A percentile compares a stretch with the other conserved stretches of the same genome.
These are phyloP conservation scores for Zosterops japonicus DNA, from an alignment of 2,113 vertebrate species.

Conservation along the genomic window DNA sequence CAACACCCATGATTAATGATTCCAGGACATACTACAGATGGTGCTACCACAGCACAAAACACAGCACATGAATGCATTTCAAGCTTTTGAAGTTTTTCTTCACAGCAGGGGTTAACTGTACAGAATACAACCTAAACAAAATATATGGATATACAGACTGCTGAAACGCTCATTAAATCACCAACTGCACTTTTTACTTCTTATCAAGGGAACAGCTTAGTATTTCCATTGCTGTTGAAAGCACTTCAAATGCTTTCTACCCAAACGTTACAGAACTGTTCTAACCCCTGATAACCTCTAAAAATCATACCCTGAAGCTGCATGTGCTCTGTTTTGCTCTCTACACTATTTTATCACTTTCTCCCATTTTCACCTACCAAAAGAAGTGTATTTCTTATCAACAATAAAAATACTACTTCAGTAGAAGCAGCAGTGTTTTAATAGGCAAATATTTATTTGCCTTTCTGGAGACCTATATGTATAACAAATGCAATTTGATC, in stretches of 20 bases:
- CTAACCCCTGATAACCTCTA: conserved; percentile 48
- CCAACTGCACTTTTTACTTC: background rate
- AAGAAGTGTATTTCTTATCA: conserved; percentile 39
- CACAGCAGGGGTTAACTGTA: background rate
- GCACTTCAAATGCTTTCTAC: conserved; percentile 58
- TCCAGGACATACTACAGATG: background rate
- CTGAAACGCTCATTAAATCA: background rate
- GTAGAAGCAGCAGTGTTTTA: conserved; percentile 28
- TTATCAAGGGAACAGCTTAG: background rate
- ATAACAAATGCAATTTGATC: conserved; percentile 52
- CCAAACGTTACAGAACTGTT: conserved; percentile 28
- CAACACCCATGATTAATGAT: fast-evolving
- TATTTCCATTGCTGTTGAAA: background rate
- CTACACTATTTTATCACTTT: conserved; percentile 13
- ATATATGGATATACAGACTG: background rate
- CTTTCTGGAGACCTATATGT: background rate
- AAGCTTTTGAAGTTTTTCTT: background rate
- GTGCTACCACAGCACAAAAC: background rate
- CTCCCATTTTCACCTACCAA: background rate
- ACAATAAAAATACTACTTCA: conserved; percentile 17
- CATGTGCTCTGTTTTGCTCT: background rate
- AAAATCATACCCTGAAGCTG: conserved; percentile 41
- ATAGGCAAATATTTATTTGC: conserved; percentile 54
- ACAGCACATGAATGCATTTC: fast-evolving
- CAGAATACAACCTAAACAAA: background rate